Evolutionary conservation across 2,797 vertebrate genomes (phyloP).

Genomic region (Xyrichtys novacula): DNA sequence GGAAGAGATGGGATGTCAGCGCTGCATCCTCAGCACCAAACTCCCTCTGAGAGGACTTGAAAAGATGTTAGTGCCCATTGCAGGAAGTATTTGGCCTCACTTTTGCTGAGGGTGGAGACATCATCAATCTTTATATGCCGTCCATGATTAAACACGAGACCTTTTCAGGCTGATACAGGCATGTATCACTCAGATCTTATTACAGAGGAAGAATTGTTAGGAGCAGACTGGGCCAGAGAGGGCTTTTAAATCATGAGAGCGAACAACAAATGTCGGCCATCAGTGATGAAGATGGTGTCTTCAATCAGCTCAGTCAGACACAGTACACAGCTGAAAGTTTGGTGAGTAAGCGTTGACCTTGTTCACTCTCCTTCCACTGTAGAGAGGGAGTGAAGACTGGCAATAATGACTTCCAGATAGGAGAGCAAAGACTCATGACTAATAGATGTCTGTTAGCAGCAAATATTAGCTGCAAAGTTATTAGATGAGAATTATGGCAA

Average conservation of each 20-base stretch:
- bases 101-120: background rate
- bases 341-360: slow-evolving; percentile 15
- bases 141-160: background rate
- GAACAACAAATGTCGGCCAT: background rate
- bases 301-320: background rate
- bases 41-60: too few relatives aligned
- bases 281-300: background rate
- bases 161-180: background rate
- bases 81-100: background rate
- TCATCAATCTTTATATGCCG: too few relatives aligned
- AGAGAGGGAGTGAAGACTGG: slow-evolving; percentile 11
- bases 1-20: background rate
- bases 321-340: slow-evolving; percentile 1
- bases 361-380: slow-evolving; percentile 11
- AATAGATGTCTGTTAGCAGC: slow-evolving; percentile 26
- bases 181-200: background rate
- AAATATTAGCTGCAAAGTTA: slow-evolving; percentile 20
- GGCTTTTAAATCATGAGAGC: background rate
- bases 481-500: slow-evolving; percentile 1
- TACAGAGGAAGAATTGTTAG: background rate
- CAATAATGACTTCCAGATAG: slow-evolving; percentile 20
- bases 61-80: background rate
- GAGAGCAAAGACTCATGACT: slow-evolving; percentile 18
- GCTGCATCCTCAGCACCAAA: background rate
- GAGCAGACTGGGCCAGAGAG: background rate